Percentiles rank a stretch among this genome's conserved stretches.
Conservation (phyloP, 2,888 invertebrate genomes). For the Pollenia labialis region DNA sequence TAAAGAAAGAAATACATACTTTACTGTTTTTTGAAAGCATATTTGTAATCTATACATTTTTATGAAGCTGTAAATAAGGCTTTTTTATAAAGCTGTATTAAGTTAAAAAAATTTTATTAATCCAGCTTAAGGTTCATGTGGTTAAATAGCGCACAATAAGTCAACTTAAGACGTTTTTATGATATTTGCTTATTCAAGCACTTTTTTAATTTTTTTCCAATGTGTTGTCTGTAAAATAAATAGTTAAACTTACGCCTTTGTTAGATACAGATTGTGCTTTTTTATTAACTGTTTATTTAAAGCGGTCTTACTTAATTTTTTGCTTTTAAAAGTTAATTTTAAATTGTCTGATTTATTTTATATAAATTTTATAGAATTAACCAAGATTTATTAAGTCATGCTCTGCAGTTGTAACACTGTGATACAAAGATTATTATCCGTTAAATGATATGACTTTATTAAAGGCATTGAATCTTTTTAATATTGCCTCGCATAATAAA, state of each 20-base stretch:
- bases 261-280: slow-evolving; percentile 22
- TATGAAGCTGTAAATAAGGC: too few species aligned
- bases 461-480: slow-evolving; percentile 32
- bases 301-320: slow-evolving; percentile 30
- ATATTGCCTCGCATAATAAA: slow-evolving; percentile 20
- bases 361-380: slow-evolving; percentile 56
- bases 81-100: too few species aligned
- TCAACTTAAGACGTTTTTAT: neutral
- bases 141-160: neutral
- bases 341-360: slow-evolving; percentile 16
- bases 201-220: neutral
- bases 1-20: too few species aligned
- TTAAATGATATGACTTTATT: slow-evolving; percentile 4
- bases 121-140: too few species aligned
- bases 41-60: too few species aligned
- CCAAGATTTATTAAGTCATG: slow-evolving; percentile 55
- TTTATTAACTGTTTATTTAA: slow-evolving; percentile 47
- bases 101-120: too few species aligned
- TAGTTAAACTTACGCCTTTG: slow-evolving; percentile 51
- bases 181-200: neutral
- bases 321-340: slow-evolving; percentile 4
- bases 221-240: slow-evolving; percentile 11
- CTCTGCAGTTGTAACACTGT: neutral
- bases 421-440: neutral
- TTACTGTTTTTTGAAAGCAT: too few species aligned